Conservation (phyloP, 2,888 invertebrate genomes). For the Drosophila neotestacea region DNA sequence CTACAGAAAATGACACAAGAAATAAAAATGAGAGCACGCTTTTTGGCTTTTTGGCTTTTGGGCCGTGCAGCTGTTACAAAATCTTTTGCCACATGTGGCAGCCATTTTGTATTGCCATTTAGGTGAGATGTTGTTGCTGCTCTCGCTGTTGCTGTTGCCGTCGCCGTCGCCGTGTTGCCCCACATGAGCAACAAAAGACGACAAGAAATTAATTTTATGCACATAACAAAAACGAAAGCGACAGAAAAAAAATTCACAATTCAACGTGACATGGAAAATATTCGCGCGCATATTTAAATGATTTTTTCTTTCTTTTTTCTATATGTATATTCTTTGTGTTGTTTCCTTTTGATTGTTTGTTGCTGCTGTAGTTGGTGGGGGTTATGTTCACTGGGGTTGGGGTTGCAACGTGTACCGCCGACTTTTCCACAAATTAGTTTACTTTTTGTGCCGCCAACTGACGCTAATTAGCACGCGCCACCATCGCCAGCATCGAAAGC, state of each 20-base stretch:
- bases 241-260: constrained; percentile 61
- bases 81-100: constrained; percentile 71
- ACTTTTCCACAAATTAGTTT: constrained; percentile 80
- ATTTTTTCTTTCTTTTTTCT: constrained; percentile 29
- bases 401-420: constrained; percentile 47
- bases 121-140: constrained; percentile 67
- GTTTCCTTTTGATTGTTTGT: constrained; percentile 13
- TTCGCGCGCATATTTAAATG: constrained; percentile 55
- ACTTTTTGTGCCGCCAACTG: constrained; percentile 73
- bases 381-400: constrained; percentile 50
- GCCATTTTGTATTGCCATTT: constrained; percentile 79
- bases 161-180: constrained; percentile 61
- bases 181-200: constrained; percentile 77
- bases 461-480: constrained; percentile 81
- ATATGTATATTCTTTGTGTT: neutral
- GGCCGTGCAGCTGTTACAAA: constrained; percentile 77
- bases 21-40: constrained; percentile 79
- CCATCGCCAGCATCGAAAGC: constrained; percentile 46
- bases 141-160: constrained; percentile 34
- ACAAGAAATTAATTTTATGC: constrained; percentile 79
- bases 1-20: constrained; percentile 42
- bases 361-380: constrained; percentile 53
- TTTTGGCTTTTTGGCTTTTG: constrained; percentile 71
- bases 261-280: constrained; percentile 80
- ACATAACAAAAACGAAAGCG: constrained; percentile 61